Evolutionary conservation across 2,888 invertebrate species (phyloP).

Genomic region (Hedya salicella): DNA sequence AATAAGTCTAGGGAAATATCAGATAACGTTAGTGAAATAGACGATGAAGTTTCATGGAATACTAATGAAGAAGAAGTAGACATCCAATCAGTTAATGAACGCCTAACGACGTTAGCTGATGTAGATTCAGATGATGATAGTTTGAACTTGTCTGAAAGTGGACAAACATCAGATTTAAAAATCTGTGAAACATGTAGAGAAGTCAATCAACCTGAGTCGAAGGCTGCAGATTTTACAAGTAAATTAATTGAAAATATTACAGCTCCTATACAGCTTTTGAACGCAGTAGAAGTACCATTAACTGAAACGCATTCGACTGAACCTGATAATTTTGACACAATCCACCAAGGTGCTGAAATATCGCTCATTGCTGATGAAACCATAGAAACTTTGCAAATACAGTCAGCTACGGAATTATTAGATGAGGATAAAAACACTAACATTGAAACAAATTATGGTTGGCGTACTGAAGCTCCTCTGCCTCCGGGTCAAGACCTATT

Average conservation of each 20-base stretch:
- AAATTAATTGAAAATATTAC: constrained; percentile 77
- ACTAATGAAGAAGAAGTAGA: constrained; percentile 27
- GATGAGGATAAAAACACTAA: constrained; percentile 53
- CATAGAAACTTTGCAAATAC: constrained; percentile 67
- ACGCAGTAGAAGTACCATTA: constrained; percentile 69
- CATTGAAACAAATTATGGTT: constrained; percentile 58
- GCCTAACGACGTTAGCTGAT: constrained; percentile 8
- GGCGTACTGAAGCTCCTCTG: constrained; percentile 56
- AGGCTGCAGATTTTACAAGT: constrained; percentile 63
- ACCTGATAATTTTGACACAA: constrained; percentile 52
- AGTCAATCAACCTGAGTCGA: constrained; percentile 64
- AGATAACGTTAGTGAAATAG: constrained; percentile 14
- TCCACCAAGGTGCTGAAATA: constrained; percentile 61
- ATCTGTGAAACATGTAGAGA: constrained; percentile 75
- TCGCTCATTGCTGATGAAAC: constrained; percentile 71
- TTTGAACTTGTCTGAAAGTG: constrained; percentile 48
- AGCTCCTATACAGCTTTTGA: constrained; percentile 71
- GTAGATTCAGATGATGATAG: constrained; percentile 21
- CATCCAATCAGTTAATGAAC: constrained; percentile 6
- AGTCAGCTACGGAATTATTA: constrained; percentile 65
- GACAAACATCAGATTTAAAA: constrained; percentile 59
- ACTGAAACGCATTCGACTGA: constrained; percentile 52
- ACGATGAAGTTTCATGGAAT: constrained; percentile 16
- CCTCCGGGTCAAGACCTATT: constrained; percentile 37
- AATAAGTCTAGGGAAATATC: constrained; percentile 53